phyloP scores from a whole-genome alignment of 1,140 invertebrate genomes.

The Sinella curviseta region DNA sequence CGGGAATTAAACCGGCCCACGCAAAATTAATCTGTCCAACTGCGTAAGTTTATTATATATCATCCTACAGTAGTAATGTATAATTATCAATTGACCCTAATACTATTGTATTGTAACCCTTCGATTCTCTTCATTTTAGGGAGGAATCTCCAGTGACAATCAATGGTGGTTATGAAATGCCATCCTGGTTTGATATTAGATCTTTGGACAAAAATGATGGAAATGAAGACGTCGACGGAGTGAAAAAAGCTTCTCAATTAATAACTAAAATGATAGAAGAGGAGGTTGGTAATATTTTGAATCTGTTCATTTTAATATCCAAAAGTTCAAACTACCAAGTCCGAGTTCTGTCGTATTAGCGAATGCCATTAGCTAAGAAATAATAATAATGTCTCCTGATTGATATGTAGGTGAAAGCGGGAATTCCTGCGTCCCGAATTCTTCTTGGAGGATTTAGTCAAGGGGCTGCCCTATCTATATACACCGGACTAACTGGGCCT shows the following conservation, averaged over 20 bases:
- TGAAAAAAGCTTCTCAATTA: slow-evolving; percentile 73
- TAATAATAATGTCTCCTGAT: no score
- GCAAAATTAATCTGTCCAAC: slow-evolving; percentile 94
- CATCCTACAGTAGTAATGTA: neutral
- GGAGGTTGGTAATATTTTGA: slow-evolving; percentile 63
- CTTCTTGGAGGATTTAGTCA: slow-evolving; percentile 81
- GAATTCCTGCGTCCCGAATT: slow-evolving; percentile 77
- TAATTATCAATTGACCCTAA: no score
- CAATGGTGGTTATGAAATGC: slow-evolving; percentile 90
- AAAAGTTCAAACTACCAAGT: neutral
- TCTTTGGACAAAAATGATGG: slow-evolving; percentile 74
- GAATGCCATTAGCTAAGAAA: neutral
- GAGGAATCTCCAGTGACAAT: slow-evolving; percentile 87
- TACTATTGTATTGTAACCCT: slow-evolving; percentile 25
- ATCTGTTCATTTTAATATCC: neutral
- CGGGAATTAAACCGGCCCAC: slow-evolving; percentile 73
- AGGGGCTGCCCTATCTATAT: slow-evolving; percentile 91
- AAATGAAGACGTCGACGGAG: slow-evolving; percentile 85
- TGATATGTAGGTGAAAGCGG: slow-evolving; percentile 58
- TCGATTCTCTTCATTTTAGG: slow-evolving; percentile 50
- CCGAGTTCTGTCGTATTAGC: no score
- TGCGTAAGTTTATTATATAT: slow-evolving; percentile 64
- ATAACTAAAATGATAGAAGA: slow-evolving; percentile 81
- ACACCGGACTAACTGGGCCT: slow-evolving; percentile 80
- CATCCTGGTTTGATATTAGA: slow-evolving; percentile 95